These are phyloP conservation scores for Sylvilagus bachmani DNA, from an alignment of 2,113 vertebrate species.

Conservation along the genomic window DNA sequence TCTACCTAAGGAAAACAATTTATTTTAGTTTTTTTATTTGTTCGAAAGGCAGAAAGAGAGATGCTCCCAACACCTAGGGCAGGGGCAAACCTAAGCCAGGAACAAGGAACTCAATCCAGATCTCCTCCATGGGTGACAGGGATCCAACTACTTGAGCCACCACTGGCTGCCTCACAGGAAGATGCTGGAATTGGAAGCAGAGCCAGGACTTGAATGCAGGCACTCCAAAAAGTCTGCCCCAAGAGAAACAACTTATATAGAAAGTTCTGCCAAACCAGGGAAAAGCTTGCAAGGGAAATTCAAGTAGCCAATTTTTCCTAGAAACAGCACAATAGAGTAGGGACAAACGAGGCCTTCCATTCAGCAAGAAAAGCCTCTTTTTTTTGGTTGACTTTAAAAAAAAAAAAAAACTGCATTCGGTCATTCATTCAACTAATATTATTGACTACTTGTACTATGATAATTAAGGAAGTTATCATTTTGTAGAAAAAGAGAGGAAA, in stretches of 20 bases:
- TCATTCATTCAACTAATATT: slow-evolving; percentile 41
- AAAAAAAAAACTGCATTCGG: slow-evolving; percentile 11
- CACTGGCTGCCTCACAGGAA: too few species aligned
- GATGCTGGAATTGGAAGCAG: too few species aligned
- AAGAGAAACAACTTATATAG: not conserved
- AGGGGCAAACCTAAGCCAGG: too few species aligned
- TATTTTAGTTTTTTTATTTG: too few species aligned
- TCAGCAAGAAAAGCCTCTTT: not conserved
- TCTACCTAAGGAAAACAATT: not conserved
- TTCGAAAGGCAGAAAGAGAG: too few species aligned
- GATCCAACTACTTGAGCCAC: too few species aligned
- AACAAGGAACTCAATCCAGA: too few species aligned
- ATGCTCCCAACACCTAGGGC: too few species aligned
- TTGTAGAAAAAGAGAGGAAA: slow-evolving; percentile 24
- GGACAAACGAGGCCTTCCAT: not conserved
- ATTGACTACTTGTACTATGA: not conserved
- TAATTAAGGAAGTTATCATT: slow-evolving; percentile 7
- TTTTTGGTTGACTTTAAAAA: not conserved
- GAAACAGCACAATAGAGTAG: not conserved
- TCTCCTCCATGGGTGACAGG: too few species aligned
- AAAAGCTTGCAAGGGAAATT: slow-evolving; percentile 28
- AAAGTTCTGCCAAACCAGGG: not conserved
- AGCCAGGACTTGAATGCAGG: too few species aligned
- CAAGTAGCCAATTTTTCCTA: not conserved
- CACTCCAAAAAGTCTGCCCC: too few species aligned